Evolutionary conservation across 2,888 invertebrate species (phyloP).

Genomic region (Pyrgus malvae): DNA sequence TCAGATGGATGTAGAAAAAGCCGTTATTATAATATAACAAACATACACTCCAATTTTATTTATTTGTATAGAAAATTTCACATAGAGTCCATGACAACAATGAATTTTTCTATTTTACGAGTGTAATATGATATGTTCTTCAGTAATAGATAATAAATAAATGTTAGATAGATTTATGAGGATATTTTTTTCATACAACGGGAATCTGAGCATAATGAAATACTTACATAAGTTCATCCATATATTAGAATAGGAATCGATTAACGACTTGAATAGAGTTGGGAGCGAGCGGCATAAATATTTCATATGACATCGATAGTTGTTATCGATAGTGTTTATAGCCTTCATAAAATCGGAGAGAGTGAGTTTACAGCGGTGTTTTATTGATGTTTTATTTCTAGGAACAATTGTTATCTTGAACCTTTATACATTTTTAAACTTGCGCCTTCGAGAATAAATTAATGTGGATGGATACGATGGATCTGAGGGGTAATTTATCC

Average conservation of each 20-base stretch:
- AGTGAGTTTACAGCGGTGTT: constrained; percentile 44
- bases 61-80: no score
- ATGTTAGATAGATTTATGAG: no score
- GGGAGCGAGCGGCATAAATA: constrained; percentile 60
- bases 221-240: constrained; percentile 5
- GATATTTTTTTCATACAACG: no score
- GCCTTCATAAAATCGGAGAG: constrained; percentile 56
- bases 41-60: no score
- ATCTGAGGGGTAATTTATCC: neutral
- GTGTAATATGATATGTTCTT: no score
- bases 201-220: neutral
- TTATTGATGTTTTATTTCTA: constrained; percentile 45
- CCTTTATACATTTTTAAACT: constrained; percentile 10
- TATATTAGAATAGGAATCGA: constrained; percentile 32
- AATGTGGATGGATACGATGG: neutral
- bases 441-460: constrained; percentile 2
- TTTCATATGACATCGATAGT: constrained; percentile 65
- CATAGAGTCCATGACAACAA: no score
- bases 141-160: no score
- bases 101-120: no score
- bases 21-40: no score
- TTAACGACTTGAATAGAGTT: constrained; percentile 58
- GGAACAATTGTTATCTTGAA: constrained; percentile 40
- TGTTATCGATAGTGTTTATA: constrained; percentile 60
- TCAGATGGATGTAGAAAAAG: no score